These are phyloP conservation scores for Chloropsis cyanopogon DNA, from an alignment of 2,113 vertebrate species.

Conservation along the genomic window DNA sequence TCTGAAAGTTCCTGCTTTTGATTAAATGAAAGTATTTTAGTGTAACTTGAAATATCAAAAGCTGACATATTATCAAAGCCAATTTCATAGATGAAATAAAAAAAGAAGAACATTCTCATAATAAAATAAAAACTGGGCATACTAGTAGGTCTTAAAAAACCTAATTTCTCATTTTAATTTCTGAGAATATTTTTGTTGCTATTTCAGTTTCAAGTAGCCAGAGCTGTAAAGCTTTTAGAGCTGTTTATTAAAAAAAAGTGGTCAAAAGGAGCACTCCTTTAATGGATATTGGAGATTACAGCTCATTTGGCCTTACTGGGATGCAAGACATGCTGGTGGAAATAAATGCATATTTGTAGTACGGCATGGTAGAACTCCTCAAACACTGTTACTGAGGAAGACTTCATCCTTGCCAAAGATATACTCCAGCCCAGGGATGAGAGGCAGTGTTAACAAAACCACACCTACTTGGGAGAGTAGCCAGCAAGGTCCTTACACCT, in stretches of 20 bases:
- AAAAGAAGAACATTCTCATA: background rate
- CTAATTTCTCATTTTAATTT: slow-evolving; percentile 4
- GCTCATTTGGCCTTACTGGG: background rate
- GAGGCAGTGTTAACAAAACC: background rate
- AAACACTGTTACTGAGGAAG: background rate
- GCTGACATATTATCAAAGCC: background rate
- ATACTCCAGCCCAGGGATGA: background rate
- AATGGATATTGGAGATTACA: background rate
- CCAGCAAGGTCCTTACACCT: background rate
- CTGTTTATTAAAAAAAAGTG: background rate
- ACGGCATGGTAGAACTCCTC: background rate
- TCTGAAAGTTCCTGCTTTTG: background rate
- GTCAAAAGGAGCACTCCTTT: background rate
- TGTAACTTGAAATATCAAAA: background rate
- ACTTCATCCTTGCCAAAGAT: background rate
- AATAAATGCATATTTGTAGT: background rate
- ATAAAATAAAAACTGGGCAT: background rate
- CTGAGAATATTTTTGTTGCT: background rate
- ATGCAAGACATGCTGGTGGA: background rate
- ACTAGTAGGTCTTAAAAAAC: background rate
- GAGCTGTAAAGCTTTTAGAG: background rate
- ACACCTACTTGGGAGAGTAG: background rate
- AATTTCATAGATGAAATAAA: background rate
- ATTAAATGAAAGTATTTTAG: background rate
- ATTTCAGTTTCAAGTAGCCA: background rate